Percentiles rank a stretch among this genome's conserved stretches.
Evolutionary conservation across 2,888 invertebrate genomes (phyloP).

Genomic region (Plagiodera versicolora): DNA sequence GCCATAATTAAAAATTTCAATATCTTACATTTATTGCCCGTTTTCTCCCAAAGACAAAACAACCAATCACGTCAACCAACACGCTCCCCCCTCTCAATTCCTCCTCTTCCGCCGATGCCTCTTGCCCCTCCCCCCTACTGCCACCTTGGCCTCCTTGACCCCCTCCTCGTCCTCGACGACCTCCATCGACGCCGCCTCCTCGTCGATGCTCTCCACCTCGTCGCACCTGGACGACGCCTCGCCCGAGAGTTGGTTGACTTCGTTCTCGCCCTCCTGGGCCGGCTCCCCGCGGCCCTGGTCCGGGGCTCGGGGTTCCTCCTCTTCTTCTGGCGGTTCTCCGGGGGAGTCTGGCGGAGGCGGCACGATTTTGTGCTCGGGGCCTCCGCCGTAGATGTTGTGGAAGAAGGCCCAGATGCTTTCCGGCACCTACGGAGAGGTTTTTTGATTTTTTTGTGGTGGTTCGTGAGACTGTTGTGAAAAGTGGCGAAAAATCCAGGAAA

Average conservation of each 20-base stretch:
- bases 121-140: constrained; percentile 16
- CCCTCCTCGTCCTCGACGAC: not conserved
- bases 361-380: constrained; percentile 71
- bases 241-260: too few species aligned
- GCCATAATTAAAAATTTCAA: not conserved
- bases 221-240: too few species aligned
- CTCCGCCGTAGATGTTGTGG: constrained; percentile 83
- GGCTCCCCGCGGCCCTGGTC: not conserved
- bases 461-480: too few species aligned
- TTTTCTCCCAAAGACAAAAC: not conserved
- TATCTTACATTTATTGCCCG: not conserved
- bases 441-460: too few species aligned
- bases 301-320: too few species aligned
- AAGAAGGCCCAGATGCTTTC: constrained; percentile 88
- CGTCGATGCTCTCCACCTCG: not conserved
- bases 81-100: not conserved
- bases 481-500: too few species aligned
- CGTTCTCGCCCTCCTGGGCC: not conserved
- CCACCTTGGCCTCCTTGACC: not conserved
- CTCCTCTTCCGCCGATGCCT: constrained; percentile 8
- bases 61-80: not conserved
- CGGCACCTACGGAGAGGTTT: too few species aligned
- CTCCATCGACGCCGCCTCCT: not conserved
- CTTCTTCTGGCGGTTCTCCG: too few species aligned
- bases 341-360: constrained; percentile 6